Evolutionary conservation across 2,888 invertebrate species (phyloP).

Genomic region (Dolichomitus sp.): DNA sequence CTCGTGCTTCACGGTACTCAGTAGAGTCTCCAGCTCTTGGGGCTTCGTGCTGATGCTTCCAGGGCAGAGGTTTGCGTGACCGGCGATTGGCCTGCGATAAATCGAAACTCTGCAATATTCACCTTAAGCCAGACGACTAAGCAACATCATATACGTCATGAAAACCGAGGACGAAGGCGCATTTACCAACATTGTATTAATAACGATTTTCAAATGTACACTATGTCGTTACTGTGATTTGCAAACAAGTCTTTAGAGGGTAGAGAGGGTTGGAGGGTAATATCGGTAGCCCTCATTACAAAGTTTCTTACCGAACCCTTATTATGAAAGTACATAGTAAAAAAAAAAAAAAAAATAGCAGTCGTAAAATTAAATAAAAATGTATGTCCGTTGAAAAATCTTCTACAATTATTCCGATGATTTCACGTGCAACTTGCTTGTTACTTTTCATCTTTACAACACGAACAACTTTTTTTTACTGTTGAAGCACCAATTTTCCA

Average conservation of each 20-base stretch:
- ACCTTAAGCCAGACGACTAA: conserved; percentile 10
- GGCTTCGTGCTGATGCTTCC: conserved; percentile 96
- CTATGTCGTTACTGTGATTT: background rate
- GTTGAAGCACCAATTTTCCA: background rate
- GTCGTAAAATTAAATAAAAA: background rate
- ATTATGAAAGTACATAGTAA: background rate
- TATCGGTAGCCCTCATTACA: background rate
- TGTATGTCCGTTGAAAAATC: background rate
- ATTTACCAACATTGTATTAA: conserved; percentile 11
- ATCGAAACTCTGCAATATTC: conserved; percentile 66
- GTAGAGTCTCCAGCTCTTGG: conserved; percentile 95
- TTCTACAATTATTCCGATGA: background rate
- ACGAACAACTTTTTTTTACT: background rate
- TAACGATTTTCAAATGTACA: conserved; percentile 3
- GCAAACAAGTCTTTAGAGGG: background rate
- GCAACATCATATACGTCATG: background rate
- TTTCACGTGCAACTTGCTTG: background rate
- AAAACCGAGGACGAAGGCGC: conserved; percentile 3
- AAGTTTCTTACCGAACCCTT: background rate
- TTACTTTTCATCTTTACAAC: background rate
- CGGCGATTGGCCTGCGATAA: conserved; percentile 95
- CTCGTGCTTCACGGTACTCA: conserved; percentile 99
- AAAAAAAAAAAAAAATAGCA: background rate
- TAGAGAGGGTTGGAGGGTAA: background rate
- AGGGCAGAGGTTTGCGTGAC: conserved; percentile 99